Evolutionary conservation across 2,797 vertebrate species (phyloP).

Genomic region (Acropternis orthonyx): DNA sequence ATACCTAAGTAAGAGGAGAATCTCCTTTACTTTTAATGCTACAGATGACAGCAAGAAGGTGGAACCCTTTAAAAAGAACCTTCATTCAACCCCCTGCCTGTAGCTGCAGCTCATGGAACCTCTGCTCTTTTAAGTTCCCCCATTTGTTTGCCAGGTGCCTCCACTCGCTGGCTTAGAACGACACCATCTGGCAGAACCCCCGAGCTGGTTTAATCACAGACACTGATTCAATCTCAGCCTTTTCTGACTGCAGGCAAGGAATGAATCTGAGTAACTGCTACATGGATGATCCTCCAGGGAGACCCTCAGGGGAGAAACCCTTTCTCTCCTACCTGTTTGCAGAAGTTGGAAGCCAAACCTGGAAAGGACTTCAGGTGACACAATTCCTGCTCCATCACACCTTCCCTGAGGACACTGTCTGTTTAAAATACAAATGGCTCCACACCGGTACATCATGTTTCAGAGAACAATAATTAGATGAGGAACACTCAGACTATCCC

Average conservation of each 20-base stretch:
- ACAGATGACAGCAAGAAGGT: background rate
- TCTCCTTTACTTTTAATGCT: background rate
- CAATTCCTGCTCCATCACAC: background rate
- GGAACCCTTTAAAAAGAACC: background rate
- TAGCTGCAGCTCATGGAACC: background rate
- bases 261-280: background rate
- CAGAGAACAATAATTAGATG: background rate
- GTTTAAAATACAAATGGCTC: background rate
- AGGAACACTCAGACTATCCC: background rate
- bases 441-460: background rate
- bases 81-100: accelerated
- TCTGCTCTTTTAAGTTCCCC: background rate
- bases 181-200: constrained; percentile 53
- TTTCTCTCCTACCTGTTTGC: background rate
- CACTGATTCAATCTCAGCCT: background rate
- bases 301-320: background rate
- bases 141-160: background rate
- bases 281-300: background rate
- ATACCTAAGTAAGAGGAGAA: background rate
- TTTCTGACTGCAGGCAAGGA: background rate
- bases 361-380: background rate
- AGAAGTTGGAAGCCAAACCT: background rate
- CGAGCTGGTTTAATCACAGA: background rate
- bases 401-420: background rate
- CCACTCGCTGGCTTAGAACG: background rate